These are phyloP conservation scores for Agrotis ipsilon DNA, from an alignment of 2,888 invertebrate genomes.

Conservation along the genomic window DNA sequence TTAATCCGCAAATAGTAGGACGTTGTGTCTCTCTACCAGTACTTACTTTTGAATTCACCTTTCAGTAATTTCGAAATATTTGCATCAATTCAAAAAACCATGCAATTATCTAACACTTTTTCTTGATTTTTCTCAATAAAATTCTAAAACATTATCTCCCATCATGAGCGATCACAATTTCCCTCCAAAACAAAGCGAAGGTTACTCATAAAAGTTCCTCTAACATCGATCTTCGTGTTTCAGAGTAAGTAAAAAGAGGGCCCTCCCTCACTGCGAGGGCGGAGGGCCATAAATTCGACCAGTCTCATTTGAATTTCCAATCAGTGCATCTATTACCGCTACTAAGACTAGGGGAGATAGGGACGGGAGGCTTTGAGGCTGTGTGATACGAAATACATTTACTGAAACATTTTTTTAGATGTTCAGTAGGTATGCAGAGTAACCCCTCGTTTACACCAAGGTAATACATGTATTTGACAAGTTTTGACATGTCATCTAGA, in stretches of 20 bases:
- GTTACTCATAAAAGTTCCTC: slow-evolving; percentile 60
- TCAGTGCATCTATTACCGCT: slow-evolving; percentile 84
- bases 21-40: background rate
- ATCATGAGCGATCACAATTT: slow-evolving; percentile 40
- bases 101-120: background rate
- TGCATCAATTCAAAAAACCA: background rate
- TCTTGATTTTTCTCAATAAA: background rate
- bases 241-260: slow-evolving; percentile 76
- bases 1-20: slow-evolving; percentile 37
- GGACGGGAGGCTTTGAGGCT: slow-evolving; percentile 51
- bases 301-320: slow-evolving; percentile 90
- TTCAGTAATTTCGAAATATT: background rate
- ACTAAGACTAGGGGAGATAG: slow-evolving; percentile 64
- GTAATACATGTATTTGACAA: too few species aligned
- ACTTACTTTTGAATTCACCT: slow-evolving; percentile 2
- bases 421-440: background rate
- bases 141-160: background rate
- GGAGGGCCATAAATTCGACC: slow-evolving; percentile 86
- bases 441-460: too few species aligned
- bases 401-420: slow-evolving; percentile 20
- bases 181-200: slow-evolving; percentile 49
- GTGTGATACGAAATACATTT: slow-evolving; percentile 28
- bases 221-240: slow-evolving; percentile 61
- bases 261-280: slow-evolving; percentile 66
- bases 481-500: too few species aligned